Percentiles rank a stretch among this genome's conserved stretches.
Conservation (phyloP, 1,140 invertebrate genomes). For the Cydia fagiglandana region DNA sequence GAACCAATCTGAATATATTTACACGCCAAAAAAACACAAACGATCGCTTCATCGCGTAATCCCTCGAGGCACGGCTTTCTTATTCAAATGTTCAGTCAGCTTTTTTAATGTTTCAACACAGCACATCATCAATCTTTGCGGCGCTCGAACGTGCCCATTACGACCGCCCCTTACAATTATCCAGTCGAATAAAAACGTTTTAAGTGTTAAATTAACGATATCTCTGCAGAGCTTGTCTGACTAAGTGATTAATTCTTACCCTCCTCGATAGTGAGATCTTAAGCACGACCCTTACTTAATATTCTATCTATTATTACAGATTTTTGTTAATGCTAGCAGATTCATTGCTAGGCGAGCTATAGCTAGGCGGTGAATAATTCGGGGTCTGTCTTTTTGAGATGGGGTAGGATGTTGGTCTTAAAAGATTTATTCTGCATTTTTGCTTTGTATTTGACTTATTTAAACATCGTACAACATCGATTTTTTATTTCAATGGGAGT, state of each 20-base stretch:
- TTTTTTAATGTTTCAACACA: slow-evolving; percentile 67
- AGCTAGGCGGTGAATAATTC: slow-evolving; percentile 25
- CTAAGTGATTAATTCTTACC: slow-evolving; percentile 66
- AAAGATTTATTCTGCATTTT: slow-evolving; percentile 10
- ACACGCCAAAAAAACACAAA: slow-evolving; percentile 53
- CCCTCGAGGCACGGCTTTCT: slow-evolving; percentile 56
- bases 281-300: slow-evolving; percentile 12
- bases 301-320: slow-evolving; percentile 31
- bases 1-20: slow-evolving; percentile 33
- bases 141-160: slow-evolving; percentile 68
- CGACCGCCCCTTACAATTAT: slow-evolving; percentile 69
- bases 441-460: background rate
- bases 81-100: slow-evolving; percentile 71
- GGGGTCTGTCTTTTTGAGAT: slow-evolving; percentile 10
- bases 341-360: slow-evolving; percentile 26
- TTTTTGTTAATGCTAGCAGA: slow-evolving; percentile 30
- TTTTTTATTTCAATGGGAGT: background rate
- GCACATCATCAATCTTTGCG: slow-evolving; percentile 71
- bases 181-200: slow-evolving; percentile 76
- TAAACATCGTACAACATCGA: background rate
- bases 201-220: slow-evolving; percentile 78
- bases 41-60: slow-evolving; percentile 58
- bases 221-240: slow-evolving; percentile 66
- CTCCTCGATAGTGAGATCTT: slow-evolving; percentile 45
- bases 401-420: background rate